Base-by-base conservation (phyloP, 2,113 vertebrate species). In the Tragulus kanchil region DNA sequence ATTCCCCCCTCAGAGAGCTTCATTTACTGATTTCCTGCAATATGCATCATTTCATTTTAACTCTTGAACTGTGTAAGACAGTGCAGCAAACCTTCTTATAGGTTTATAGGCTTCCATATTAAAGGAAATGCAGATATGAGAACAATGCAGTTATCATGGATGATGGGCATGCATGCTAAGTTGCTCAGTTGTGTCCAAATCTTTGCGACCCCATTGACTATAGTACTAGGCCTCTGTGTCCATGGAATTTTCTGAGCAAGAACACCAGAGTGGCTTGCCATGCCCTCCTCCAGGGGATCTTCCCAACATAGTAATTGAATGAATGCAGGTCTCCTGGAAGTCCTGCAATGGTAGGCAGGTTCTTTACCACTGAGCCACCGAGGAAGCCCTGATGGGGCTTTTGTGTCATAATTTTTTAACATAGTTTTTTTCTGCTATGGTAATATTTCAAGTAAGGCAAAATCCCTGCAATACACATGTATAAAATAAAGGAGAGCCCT, bases 41-140 rank as follows among this genome's bases (percentile, higher is more conserved):
- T 85, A 86, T 16, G 5, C 4, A 73, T 84, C 8, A 56, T 88
- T 93, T 90, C 48, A 42, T 94, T 90, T 95, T 69, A 94, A 92
- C 5, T 2, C 31, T 10, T 79, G 23, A 90, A 16, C 26, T 64
- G 83, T 93, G 2, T 23, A 31, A 97, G 42, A 64, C 58, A 90
- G 14, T 81, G 4, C 25, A 59, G 58, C 45, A 82, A 50, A 42
- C 88, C 25, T 52, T 65, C 21, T 64, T 54, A 9, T 50, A 79
- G 17, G 10, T 59, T 61, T 71, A 25, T 65, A 91, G 13, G 85
- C 10, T 89, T 85, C 11, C 28, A 50, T 50, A 50, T 12, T 50
- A 84, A 77, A 92, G 16, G 36, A 85, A 64, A 64, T 36, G 7
- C 10, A 91, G 81, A 61, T 67, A n/a, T 79, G 85, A 73, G 81